A percentile compares a stretch with the other conserved stretches of the same genome.
phyloP scores from a whole-genome alignment of 2,113 vertebrate species.

The Tyrannus savana region DNA sequence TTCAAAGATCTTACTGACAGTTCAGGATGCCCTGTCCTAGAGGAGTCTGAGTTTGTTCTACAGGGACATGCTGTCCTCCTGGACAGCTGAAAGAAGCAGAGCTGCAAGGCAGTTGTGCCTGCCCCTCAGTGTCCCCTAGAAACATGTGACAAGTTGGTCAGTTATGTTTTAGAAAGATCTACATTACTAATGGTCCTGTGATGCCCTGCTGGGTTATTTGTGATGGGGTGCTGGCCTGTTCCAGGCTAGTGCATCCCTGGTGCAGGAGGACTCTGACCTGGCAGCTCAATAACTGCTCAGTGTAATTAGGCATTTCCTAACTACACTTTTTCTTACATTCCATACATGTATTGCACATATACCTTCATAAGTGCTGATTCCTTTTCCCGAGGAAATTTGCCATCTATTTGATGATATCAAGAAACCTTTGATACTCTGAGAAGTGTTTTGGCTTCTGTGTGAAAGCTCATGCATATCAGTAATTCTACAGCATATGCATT shows the following conservation, averaged over 20 bases:
- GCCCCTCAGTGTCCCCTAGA: neutral
- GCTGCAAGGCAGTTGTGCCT: neutral
- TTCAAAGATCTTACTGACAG: neutral
- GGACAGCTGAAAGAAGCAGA: neutral
- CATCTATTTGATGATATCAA: neutral
- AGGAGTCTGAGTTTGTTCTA: neutral
- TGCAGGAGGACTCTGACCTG: neutral
- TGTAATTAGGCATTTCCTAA: neutral
- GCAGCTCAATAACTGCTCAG: neutral
- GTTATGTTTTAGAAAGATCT: neutral
- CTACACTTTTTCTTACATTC: neutral
- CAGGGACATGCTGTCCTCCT: neutral
- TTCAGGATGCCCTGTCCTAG: neutral
- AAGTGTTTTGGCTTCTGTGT: neutral
- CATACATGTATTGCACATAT: accelerated
- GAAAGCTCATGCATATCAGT: neutral
- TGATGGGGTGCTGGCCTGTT: accelerated
- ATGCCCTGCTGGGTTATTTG: neutral
- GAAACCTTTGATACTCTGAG: neutral
- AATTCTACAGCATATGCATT: neutral
- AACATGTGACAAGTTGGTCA: neutral
- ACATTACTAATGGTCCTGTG: neutral
- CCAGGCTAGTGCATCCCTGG: neutral
- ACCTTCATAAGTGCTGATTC: neutral
- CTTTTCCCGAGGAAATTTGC: neutral